A percentile compares a stretch with the other conserved stretches of the same genome.
These are phyloP conservation scores for Graphium colonna DNA, from an alignment of 2,888 invertebrate species.

Conservation along the genomic window DNA sequence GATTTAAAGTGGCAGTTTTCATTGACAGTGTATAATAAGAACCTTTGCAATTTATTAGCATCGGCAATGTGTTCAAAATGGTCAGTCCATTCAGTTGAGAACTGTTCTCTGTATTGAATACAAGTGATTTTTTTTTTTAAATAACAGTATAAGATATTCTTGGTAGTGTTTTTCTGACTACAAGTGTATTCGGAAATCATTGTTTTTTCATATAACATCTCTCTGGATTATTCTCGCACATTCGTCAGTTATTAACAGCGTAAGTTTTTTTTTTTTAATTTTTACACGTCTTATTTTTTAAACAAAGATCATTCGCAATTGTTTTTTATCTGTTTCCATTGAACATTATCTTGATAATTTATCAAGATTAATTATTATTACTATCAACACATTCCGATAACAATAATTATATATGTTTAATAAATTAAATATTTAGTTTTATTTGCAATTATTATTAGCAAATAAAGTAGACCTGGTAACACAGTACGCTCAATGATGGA, in stretches of 20 bases:
- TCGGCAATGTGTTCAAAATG: constrained; percentile 47
- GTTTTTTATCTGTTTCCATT: constrained; percentile 1
- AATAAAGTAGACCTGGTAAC: not conserved
- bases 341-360: not conserved
- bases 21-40: constrained; percentile 22
- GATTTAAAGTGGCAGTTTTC: constrained; percentile 28
- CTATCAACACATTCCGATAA: not conserved
- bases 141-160: constrained; percentile 5
- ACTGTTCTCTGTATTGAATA: constrained; percentile 31
- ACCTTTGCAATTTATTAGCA: constrained; percentile 34
- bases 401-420: not conserved
- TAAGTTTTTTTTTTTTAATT: constrained; percentile 2
- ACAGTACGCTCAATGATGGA: not conserved
- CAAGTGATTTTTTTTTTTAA: constrained; percentile 28
- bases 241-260: constrained; percentile 2
- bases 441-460: not conserved
- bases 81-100: constrained; percentile 40
- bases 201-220: not conserved
- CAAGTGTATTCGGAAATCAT: constrained; percentile 7
- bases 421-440: not conserved
- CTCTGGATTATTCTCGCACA: not conserved
- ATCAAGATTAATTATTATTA: not conserved
- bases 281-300: not conserved
- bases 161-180: constrained; percentile 11
- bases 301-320: not conserved